Evolutionary conservation across 2,797 vertebrate genomes (phyloP), one percentile per base, ranked within the genome.

Genomic region (Sebastes flavidus): DNA sequence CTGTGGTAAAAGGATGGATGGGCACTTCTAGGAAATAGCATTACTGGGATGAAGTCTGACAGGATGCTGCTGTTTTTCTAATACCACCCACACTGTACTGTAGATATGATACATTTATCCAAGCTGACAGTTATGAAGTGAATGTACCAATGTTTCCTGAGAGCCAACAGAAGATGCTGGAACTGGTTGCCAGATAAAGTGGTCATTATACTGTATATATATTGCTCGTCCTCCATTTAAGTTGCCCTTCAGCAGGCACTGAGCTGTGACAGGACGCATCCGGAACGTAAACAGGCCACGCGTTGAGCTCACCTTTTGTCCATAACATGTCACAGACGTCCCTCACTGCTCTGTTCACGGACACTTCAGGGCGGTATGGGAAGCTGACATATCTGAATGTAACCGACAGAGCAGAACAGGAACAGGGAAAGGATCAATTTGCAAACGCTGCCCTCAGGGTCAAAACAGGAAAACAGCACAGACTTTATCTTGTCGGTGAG

Each of bases 401-500:
- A 72, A 77, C 65, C 36, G 54, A 62, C 84, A 56, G 80, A 86
- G 76, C 88, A 81, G 87, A 91, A 79, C 79, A 65, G 56, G 54
- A 77, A 61, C 27, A 73, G 80, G 72, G 66, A 75, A 77, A 32
- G 75, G 82, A 88, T 85, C 85, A 55, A 80, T 83, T 82, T 80
- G 82, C 83, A 86, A 91, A 89, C 74, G 58, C 52, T 49, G 70
- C 78, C 85, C 85, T 1, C 4, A 83, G 86, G 87, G 75, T 29
- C 61, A 72, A 62, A 69, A 81, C 38, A 63, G 79, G 80, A 80
- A 85, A 85, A 78, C 80, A 83, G 58, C 25, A 5, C 63, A 71
- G 86, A 76, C 82, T 83, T 88, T 84, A 73, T 91, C 88, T 89
- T 72, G 76, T 89, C 20, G 6, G 68, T 58, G 84, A 80, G 82